These are phyloP conservation scores for Lycocerus yunnanus DNA, from an alignment of 2,888 invertebrate genomes.

Conservation along the genomic window DNA sequence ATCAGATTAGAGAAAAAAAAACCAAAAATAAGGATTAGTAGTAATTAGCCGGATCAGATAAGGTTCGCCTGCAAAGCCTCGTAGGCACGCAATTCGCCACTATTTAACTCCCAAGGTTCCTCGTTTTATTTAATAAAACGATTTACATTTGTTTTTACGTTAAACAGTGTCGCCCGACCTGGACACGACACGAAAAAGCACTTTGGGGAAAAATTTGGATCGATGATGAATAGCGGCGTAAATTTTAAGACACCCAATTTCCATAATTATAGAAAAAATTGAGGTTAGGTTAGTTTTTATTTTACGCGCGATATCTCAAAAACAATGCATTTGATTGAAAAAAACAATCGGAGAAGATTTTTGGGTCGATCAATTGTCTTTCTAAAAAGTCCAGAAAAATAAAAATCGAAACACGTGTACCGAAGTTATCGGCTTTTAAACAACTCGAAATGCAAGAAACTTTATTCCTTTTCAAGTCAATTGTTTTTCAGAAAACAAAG, in stretches of 20 bases:
- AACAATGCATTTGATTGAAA: neutral
- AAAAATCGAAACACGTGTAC: neutral
- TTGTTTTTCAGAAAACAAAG: too few species aligned
- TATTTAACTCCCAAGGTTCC: neutral
- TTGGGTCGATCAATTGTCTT: neutral
- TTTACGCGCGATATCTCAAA: neutral
- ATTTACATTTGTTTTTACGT: neutral
- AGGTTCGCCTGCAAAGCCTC: slow-evolving; percentile 24
- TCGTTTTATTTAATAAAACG: neutral
- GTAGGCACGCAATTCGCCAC: slow-evolving; percentile 28
- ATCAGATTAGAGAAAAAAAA: slow-evolving; percentile 19
- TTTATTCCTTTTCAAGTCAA: too few species aligned
- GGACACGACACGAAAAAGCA: neutral
- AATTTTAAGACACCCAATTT: too few species aligned
- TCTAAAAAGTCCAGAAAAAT: neutral
- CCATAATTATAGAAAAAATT: too few species aligned
- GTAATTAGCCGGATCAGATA: slow-evolving; percentile 26
- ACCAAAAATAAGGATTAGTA: slow-evolving; percentile 16
- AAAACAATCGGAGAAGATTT: neutral
- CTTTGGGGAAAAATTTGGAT: neutral
- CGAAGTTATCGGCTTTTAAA: neutral
- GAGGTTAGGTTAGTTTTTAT: too few species aligned
- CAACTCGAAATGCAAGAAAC: neutral
- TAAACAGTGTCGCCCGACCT: neutral
- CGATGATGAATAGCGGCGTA: neutral